These are phyloP conservation scores for Chlorops oryzae DNA, from an alignment of 1,140 invertebrate species.

Conservation along the genomic window DNA sequence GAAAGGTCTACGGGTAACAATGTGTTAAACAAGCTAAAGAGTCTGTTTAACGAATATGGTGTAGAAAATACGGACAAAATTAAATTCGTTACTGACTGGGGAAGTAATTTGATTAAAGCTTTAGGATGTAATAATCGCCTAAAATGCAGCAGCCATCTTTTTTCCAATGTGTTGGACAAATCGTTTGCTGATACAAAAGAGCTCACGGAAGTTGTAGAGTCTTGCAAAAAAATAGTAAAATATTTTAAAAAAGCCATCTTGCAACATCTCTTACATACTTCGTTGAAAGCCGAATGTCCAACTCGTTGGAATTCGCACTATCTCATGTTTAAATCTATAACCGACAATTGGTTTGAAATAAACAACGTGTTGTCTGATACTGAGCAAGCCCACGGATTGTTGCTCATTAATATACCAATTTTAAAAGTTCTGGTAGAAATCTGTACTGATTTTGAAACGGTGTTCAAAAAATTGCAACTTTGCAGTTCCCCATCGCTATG, in stretches of 20 bases:
- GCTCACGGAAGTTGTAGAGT: conserved; percentile 6
- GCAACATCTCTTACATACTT: conserved; percentile 9
- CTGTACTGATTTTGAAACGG: conserved; percentile 16
- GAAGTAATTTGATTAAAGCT: conserved; percentile 10
- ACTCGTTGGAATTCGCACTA: conserved; percentile 16
- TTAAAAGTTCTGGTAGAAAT: conserved; percentile 11
- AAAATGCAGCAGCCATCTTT: conserved; percentile 19
- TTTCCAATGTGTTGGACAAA: conserved; percentile 15
- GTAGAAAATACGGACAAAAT: conserved; percentile 11
- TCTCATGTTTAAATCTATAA: conserved; percentile 12
- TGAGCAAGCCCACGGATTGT: conserved; percentile 4
- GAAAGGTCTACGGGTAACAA: conserved; percentile 14
- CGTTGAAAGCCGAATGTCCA: conserved; percentile 14
- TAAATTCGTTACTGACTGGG: conserved; percentile 15
- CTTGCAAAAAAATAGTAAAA: conserved; percentile 18
- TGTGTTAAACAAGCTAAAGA: conserved; percentile 11
- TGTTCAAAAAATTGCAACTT: conserved; percentile 19
- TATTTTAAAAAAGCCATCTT: conserved; percentile 19
- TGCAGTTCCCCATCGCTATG: conserved; percentile 16
- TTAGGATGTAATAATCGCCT: conserved; percentile 10
- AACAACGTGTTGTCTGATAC: conserved; percentile 10
- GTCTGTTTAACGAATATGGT: conserved; percentile 13
- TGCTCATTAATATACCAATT: conserved; percentile 4
- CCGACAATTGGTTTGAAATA: conserved; percentile 9
- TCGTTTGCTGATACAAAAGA: conserved; percentile 8